These are phyloP conservation scores for Camelus dromedarius DNA, from an alignment of 2,113 vertebrate genomes.

Conservation along the genomic window DNA sequence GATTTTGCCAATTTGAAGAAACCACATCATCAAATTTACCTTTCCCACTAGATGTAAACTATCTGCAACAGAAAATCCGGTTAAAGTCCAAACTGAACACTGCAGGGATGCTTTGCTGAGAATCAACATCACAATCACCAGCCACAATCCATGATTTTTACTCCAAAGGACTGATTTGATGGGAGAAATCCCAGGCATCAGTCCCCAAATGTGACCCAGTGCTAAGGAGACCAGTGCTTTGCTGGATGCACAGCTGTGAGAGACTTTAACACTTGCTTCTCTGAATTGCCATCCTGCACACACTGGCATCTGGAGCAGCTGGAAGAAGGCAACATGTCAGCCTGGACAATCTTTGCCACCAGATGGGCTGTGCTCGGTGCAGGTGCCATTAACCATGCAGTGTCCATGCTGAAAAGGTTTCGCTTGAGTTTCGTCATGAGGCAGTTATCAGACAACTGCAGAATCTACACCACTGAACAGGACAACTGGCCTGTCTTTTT, in stretches of 20 bases:
- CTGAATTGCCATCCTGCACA: not conserved
- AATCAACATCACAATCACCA: too few relatives aligned
- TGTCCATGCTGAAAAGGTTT: not conserved
- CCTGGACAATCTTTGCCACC: not conserved
- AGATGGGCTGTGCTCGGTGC: not conserved
- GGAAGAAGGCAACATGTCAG: not conserved
- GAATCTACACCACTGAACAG: not conserved
- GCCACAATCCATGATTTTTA: too few relatives aligned
- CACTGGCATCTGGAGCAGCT: not conserved
- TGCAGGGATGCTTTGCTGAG: too few relatives aligned
- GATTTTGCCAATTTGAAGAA: too few relatives aligned
- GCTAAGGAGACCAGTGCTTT: not conserved
- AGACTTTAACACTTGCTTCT: not conserved
- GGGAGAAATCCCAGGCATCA: too few relatives aligned
- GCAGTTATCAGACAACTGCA: not conserved
- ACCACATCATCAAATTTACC: too few relatives aligned
- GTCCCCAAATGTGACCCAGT: not conserved
- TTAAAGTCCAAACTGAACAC: too few relatives aligned
- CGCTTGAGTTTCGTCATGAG: not conserved
- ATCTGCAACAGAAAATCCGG: too few relatives aligned
- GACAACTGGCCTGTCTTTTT: not conserved
- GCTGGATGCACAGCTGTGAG: not conserved
- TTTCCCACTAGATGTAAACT: too few relatives aligned
- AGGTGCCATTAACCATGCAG: not conserved
- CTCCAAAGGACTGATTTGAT: too few relatives aligned